phyloP scores from a whole-genome alignment of 2,113 vertebrate genomes.

The Leptocoma aspasia region DNA sequence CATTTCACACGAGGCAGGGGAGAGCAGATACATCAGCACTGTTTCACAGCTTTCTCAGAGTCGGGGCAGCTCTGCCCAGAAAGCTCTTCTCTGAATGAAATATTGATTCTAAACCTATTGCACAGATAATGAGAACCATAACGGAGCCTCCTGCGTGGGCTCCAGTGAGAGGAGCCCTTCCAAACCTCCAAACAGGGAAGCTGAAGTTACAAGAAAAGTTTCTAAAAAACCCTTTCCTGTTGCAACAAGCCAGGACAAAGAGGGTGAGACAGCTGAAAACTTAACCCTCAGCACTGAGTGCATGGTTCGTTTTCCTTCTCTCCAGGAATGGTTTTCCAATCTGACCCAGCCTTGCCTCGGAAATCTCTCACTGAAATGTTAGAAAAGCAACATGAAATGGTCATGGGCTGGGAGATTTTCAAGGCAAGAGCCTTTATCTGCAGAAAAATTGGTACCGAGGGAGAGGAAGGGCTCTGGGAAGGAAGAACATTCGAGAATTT shows the following conservation, averaged over 20 bases:
- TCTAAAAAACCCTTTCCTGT: conserved; percentile 66
- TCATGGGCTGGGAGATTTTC: background rate
- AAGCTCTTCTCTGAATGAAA: background rate
- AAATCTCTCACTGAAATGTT: background rate
- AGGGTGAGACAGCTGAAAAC: conserved; percentile 44
- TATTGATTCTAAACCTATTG: background rate
- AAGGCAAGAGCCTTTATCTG: background rate
- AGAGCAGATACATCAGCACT: background rate
- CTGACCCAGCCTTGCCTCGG: background rate
- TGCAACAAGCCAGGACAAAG: conserved; percentile 58
- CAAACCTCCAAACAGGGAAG: conserved; percentile 49
- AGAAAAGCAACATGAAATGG: rapidly evolving
- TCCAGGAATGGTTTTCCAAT: background rate
- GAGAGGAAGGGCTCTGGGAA: background rate
- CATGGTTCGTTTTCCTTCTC: background rate
- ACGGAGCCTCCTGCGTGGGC: background rate
- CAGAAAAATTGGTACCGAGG: background rate
- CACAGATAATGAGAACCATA: background rate
- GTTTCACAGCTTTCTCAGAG: background rate
- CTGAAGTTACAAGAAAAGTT: conserved; percentile 45
- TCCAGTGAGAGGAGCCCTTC: conserved; percentile 14
- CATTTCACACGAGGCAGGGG: background rate
- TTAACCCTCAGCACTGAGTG: conserved; percentile 42
- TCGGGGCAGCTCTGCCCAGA: background rate
- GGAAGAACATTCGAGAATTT: background rate